Evolutionary conservation across 2,113 vertebrate species (phyloP).

Genomic region (Platanista minor): DNA sequence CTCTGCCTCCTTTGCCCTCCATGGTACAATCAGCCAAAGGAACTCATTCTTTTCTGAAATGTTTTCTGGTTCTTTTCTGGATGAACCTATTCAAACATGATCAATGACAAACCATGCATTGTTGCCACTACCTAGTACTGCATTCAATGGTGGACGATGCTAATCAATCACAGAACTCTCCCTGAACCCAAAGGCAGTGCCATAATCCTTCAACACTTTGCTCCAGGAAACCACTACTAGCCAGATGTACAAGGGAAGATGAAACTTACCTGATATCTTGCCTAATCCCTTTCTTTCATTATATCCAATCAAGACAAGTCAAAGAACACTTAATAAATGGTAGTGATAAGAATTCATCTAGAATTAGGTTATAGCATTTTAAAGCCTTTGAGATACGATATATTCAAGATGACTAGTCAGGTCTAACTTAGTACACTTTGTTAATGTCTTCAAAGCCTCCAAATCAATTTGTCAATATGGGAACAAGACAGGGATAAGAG

Average conservation of each 20-base stretch:
- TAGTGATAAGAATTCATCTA: background rate
- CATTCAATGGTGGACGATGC: background rate
- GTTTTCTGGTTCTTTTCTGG: background rate
- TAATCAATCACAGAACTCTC: background rate
- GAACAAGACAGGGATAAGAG: background rate
- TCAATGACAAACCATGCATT: background rate
- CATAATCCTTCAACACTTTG: background rate
- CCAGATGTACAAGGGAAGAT: background rate
- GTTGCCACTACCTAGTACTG: background rate
- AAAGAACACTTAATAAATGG: background rate
- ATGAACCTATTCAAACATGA: background rate
- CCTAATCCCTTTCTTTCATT: background rate
- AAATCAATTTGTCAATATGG: constrained; percentile 1
- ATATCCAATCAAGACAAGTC: background rate
- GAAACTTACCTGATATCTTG: background rate
- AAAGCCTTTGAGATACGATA: background rate
- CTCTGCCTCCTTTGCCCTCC: background rate
- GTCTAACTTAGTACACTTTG: background rate
- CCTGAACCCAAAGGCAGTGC: background rate
- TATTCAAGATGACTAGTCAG: background rate
- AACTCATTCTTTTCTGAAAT: background rate
- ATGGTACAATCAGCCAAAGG: background rate
- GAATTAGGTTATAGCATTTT: constrained; percentile 7
- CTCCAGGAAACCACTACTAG: background rate
- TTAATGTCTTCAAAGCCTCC: background rate